Evolutionary conservation across 2,113 vertebrate species (phyloP).

Genomic region (Nyctibius bracteatus): DNA sequence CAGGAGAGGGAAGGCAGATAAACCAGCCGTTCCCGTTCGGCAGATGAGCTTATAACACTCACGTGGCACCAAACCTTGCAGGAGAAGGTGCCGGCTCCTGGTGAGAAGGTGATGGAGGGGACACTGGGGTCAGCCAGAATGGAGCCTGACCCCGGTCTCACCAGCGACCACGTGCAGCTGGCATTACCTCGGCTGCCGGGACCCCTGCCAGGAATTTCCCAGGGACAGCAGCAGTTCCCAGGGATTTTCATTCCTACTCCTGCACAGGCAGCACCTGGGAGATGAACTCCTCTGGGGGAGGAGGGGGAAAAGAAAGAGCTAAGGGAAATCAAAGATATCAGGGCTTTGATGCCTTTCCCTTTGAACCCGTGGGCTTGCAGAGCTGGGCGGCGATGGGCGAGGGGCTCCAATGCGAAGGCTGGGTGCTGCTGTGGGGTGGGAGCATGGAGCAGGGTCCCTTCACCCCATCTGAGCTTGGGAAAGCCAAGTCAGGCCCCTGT

Average conservation of each 20-base stretch:
- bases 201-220: not conserved
- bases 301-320: not conserved
- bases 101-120: not conserved
- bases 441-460: not conserved
- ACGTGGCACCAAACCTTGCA: not conserved
- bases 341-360: not conserved
- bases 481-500: not conserved
- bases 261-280: not conserved
- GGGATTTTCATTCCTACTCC: not conserved
- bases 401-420: rapidly evolving
- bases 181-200: not conserved
- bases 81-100: not conserved
- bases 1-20: slow-evolving; percentile 28
- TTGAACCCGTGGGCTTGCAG: not conserved
- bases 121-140: not conserved
- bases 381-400: rapidly evolving
- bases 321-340: not conserved
- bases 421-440: not conserved
- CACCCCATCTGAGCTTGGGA: not conserved
- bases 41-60: not conserved
- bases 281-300: not conserved
- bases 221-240: not conserved
- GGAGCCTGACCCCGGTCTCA: not conserved
- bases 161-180: not conserved
- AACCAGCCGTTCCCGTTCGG: not conserved